Base-by-base conservation (phyloP, 2,113 vertebrate genomes). In the Prionailurus bengalensis region DNA sequence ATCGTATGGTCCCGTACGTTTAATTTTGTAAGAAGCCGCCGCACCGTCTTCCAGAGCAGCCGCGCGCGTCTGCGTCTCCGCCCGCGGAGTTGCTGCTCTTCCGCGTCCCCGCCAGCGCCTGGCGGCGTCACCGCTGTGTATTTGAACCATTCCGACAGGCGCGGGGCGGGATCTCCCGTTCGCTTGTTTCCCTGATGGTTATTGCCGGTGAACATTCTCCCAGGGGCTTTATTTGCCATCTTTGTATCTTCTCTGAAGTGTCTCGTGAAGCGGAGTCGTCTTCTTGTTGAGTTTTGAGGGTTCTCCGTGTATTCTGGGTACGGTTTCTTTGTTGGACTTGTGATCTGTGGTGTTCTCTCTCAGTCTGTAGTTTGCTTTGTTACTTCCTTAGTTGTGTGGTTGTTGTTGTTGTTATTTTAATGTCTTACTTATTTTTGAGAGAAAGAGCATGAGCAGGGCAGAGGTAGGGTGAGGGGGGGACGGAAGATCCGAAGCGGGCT, bases 1-100 rank as follows among this genome's bases (percentile, higher is more conserved):
- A 11, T 53, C 5, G 0, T 27, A 10, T 14, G 31, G 2, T 25
- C 13, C 3, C 13, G 9, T 48, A 6, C 16, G 12, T 48, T n/a
- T 51, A 33, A 33, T 86, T 36, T 65, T 21, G 5, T 16, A 25
- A 42, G 71, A 74, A 23, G 36, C 68, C 9, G 2, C 63, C 27
- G 10, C 31, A 21, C 33, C 53, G 8, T 9, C 51, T 36, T 51
- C 74, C 21, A 19, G 74, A 74, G 86, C 9, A 55, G 36, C 27
- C 4, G 16, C 42, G 16, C 42, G 7, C 8, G 19, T 42, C 31
- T 5, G 17, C 70, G 3, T 21, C 31, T 42, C 51, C 25, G 13
- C 85, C 68, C 33, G 70, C 48, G 12, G 61, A 65, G 45, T 48
- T 48, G 17, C 6, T 1, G 17, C 23, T 3, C 42, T 42, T 48